Evolutionary conservation across 1,140 invertebrate genomes (phyloP).

Genomic region (Drosophila azteca): DNA sequence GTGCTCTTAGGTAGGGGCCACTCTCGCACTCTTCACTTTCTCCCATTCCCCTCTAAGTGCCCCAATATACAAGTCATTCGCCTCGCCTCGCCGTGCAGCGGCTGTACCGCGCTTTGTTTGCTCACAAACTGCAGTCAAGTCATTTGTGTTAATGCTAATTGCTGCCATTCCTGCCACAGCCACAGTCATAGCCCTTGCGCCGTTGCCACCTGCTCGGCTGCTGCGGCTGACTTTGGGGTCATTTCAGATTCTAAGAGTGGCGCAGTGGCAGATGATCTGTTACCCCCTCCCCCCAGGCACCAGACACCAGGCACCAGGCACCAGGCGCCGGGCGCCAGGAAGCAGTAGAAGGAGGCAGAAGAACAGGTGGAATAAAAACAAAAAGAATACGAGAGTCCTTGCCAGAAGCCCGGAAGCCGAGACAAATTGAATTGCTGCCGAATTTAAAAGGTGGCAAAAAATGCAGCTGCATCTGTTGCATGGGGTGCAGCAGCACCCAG

Average conservation of each 20-base stretch:
- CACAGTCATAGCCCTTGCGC: neutral
- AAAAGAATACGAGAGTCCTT: neutral
- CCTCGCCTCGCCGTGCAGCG: constrained; percentile 21
- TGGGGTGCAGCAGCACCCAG: neutral
- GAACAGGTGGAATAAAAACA: neutral
- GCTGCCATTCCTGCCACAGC: constrained; percentile 15
- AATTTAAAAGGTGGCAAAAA: constrained; percentile 52
- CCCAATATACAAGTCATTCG: constrained; percentile 77
- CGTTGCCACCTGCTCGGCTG: constrained; percentile 4
- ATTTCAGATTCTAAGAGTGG: constrained; percentile 44
- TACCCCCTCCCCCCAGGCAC: neutral
- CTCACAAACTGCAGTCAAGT: constrained; percentile 70
- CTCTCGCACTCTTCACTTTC: no score
- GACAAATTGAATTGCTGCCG: constrained; percentile 48
- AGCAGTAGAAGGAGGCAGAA: neutral
- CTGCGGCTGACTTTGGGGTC: constrained; percentile 16
- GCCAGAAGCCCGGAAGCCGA: constrained; percentile 1
- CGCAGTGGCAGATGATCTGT: constrained; percentile 4
- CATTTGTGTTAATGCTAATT: constrained; percentile 73
- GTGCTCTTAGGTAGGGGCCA: constrained; percentile 54
- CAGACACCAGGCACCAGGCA: neutral
- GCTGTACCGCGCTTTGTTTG: constrained; percentile 48
- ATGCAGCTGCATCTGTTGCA: constrained; percentile 39
- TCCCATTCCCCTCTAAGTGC: constrained; percentile 23
- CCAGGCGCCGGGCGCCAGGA: no score